A percentile compares a stretch with the other conserved stretches of the same genome.
Evolutionary conservation across 2,797 vertebrate species (phyloP).

Genomic region (Aulostomus chinensis): DNA sequence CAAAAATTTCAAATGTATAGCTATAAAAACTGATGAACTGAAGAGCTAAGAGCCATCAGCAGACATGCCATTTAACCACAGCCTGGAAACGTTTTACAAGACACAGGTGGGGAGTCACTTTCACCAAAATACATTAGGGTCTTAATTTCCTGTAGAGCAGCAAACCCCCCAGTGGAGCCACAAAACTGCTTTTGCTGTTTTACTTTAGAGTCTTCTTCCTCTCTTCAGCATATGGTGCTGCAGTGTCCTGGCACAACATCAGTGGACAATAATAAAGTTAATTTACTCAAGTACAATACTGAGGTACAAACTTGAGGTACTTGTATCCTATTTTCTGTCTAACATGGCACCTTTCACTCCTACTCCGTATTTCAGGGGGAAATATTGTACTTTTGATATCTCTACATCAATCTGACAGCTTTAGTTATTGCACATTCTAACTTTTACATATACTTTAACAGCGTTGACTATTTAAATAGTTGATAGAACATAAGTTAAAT

Average conservation of each 20-base stretch:
- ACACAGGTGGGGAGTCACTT: constrained; percentile 64
- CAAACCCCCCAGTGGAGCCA: constrained; percentile 30
- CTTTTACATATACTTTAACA: too few relatives aligned
- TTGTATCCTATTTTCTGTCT: too few relatives aligned
- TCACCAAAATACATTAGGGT: constrained; percentile 50
- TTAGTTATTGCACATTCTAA: too few relatives aligned
- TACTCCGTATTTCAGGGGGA: too few relatives aligned
- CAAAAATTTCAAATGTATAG: constrained; percentile 1
- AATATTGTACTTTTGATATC: too few relatives aligned
- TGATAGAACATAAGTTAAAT: too few relatives aligned
- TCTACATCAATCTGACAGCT: too few relatives aligned
- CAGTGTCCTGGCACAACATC: constrained; percentile 10
- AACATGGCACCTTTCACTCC: too few relatives aligned
- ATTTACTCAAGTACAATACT: neutral
- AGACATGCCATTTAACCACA: constrained; percentile 42
- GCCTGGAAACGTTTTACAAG: constrained; percentile 69
- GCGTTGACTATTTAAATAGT: too few relatives aligned
- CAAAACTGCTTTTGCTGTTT: constrained; percentile 32
- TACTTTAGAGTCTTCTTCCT: constrained; percentile 64
- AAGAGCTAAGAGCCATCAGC: constrained; percentile 5
- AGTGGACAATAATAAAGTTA: too few relatives aligned
- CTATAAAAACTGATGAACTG: constrained; percentile 1
- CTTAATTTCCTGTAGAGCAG: constrained; percentile 40
- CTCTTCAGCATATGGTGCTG: constrained; percentile 12
- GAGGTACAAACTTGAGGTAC: too few relatives aligned